Conservation (phyloP, 2,888 invertebrate species). For the Timema podura region DNA sequence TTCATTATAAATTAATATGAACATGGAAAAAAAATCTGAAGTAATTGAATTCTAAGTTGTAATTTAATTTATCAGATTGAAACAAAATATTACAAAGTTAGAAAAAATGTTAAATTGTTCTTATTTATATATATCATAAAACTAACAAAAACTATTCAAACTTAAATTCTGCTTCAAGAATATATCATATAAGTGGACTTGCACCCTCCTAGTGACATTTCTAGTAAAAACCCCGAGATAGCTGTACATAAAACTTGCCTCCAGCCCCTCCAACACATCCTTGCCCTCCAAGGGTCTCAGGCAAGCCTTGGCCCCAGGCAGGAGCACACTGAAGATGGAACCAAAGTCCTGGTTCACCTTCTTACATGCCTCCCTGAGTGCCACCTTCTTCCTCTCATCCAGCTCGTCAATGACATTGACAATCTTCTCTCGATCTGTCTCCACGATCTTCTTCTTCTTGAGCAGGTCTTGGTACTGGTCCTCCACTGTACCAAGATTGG, state of each 20-base stretch:
- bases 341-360: slow-evolving; percentile 91
- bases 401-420: slow-evolving; percentile 76
- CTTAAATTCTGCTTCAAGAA: too few species aligned
- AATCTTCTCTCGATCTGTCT: slow-evolving; percentile 70
- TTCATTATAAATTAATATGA: too few species aligned
- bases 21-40: too few species aligned
- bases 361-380: slow-evolving; percentile 75
- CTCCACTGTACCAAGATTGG: slow-evolving; percentile 79
- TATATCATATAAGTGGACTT: too few species aligned
- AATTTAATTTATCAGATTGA: too few species aligned
- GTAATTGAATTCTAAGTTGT: too few species aligned
- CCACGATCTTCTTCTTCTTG: slow-evolving; percentile 66
- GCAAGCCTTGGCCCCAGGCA: slow-evolving; percentile 87
- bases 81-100: too few species aligned
- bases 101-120: too few species aligned
- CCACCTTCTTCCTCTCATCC: slow-evolving; percentile 85
- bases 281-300: slow-evolving; percentile 72
- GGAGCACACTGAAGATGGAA: slow-evolving; percentile 84
- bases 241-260: slow-evolving; percentile 59
- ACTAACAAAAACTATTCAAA: too few species aligned
- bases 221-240: too few species aligned
- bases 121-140: too few species aligned
- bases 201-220: too few species aligned
- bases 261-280: slow-evolving; percentile 78
- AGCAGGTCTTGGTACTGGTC: slow-evolving; percentile 71